phyloP scores from a whole-genome alignment of 2,113 vertebrate species.

The Litocranius walleri region DNA sequence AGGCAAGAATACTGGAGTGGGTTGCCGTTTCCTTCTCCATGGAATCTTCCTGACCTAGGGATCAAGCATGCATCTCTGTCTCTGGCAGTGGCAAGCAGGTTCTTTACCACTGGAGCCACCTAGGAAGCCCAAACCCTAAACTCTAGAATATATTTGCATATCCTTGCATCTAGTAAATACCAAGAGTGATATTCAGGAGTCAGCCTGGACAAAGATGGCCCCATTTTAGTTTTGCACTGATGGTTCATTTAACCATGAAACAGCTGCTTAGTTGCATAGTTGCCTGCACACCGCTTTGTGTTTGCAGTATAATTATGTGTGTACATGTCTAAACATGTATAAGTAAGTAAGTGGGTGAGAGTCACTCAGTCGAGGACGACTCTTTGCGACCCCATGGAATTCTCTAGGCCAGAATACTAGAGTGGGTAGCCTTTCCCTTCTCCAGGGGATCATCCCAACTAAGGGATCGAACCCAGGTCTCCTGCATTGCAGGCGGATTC shows the following conservation, averaged over 20 bases:
- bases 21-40: neutral
- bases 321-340: neutral
- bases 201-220: neutral
- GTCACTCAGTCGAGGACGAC: fast-evolving
- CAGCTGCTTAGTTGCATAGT: neutral
- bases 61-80: neutral
- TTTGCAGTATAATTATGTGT: neutral
- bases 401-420: neutral
- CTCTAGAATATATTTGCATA: neutral
- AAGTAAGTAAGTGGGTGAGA: neutral
- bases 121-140: neutral
- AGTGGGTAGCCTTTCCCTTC: neutral
- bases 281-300: neutral
- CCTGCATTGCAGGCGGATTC: neutral
- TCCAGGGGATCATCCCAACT: neutral
- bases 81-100: neutral
- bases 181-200: neutral
- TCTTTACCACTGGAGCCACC: neutral
- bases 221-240: neutral
- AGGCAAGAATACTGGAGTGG: neutral
- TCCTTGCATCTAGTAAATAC: neutral
- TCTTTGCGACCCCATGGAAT: neutral
- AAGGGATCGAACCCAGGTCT: fast-evolving
- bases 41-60: neutral
- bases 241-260: neutral